A percentile compares a stretch with the other conserved stretches of the same genome.
Conservation (phyloP, 30 jellyfish, hydroid and myxozoan genomes). For the Phacellophora camtschatica region DNA sequence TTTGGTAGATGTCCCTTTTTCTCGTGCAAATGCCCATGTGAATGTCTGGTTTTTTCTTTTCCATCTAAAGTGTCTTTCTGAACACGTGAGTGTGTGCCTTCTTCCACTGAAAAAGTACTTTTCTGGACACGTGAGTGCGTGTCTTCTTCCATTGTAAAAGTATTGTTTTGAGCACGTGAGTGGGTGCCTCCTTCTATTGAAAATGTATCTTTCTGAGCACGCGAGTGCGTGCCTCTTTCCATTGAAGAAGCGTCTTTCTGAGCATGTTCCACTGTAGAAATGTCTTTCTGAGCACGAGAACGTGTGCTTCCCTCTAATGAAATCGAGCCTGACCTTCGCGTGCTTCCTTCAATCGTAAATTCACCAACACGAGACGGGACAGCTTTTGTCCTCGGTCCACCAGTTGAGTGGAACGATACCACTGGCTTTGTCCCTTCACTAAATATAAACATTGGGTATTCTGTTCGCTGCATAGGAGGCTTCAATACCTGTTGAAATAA, state of each 20-base stretch:
- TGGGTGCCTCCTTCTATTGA: background rate
- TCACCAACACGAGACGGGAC: conserved; percentile 42
- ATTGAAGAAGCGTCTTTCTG: too few relatives aligned
- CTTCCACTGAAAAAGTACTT: too few relatives aligned
- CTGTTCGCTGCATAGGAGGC: conserved; percentile 95
- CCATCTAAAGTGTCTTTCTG: background rate
- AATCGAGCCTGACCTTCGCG: background rate
- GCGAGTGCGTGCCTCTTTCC: background rate
- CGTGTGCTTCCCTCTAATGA: background rate
- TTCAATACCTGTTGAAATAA: conserved; percentile 76
- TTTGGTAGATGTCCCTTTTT: conserved; percentile 9
- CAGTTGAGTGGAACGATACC: background rate
- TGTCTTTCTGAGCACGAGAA: background rate
- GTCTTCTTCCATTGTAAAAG: too few relatives aligned
- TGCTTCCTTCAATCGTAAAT: conserved; percentile 13
- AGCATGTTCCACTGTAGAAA: too few relatives aligned
- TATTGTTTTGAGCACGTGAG: background rate
- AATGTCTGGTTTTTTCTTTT: background rate
- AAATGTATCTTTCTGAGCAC: background rate
- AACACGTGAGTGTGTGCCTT: background rate
- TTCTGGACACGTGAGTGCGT: too few relatives aligned
- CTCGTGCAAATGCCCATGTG: background rate
- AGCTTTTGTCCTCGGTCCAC: background rate
- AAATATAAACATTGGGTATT: conserved; percentile 87
- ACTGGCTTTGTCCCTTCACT: conserved; percentile 52